phyloP scores from a whole-genome alignment of 2,113 vertebrate species.

The Sebastes schlegelii region DNA sequence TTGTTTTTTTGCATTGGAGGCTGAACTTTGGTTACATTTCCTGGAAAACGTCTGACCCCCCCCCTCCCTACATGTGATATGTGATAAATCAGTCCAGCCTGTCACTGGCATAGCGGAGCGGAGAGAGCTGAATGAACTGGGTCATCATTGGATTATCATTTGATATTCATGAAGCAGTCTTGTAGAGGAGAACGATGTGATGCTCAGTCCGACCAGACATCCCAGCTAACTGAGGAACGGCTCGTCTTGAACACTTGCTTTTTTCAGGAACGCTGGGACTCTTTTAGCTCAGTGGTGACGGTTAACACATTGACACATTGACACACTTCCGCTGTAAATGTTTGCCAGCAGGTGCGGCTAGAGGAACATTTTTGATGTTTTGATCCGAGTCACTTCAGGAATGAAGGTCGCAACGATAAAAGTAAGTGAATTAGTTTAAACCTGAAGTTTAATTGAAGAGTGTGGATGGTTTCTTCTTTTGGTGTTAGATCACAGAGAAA shows the following conservation, averaged over 20 bases:
- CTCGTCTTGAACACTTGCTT: neutral
- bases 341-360: slow-evolving; percentile 2
- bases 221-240: neutral
- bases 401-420: slow-evolving; percentile 20
- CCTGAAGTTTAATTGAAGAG: neutral
- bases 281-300: neutral
- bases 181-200: slow-evolving; percentile 39
- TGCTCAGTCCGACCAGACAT: slow-evolving; percentile 15
- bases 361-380: neutral
- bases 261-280: neutral
- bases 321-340: neutral
- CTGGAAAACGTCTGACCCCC: slow-evolving; percentile 34
- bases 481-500: neutral
- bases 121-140: slow-evolving; percentile 64
- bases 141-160: slow-evolving; percentile 77
- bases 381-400: neutral
- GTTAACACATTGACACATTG: neutral
- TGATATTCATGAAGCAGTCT: slow-evolving; percentile 65
- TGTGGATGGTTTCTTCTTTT: neutral
- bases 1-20: neutral
- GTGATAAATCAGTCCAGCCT: slow-evolving; percentile 33
- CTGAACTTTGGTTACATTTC: slow-evolving; percentile 31
- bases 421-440: slow-evolving; percentile 9
- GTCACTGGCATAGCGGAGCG: neutral
- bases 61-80: neutral